phyloP scores from a whole-genome alignment of 1,140 invertebrate species.

The Ceratina calcarata region DNA sequence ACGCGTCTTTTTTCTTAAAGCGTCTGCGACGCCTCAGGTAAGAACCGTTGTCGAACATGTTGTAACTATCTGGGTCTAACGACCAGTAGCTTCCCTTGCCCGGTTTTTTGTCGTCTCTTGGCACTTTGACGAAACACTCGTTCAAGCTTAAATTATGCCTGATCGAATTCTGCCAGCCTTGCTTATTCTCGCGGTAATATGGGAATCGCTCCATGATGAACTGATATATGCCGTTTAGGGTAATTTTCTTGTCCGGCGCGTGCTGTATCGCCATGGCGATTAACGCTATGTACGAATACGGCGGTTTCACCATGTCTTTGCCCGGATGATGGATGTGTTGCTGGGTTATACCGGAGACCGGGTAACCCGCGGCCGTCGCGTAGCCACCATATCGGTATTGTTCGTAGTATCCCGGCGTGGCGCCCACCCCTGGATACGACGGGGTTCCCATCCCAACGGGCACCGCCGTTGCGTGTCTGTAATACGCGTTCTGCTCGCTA shows the following conservation, averaged over 20 bases:
- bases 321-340: constrained; percentile 85
- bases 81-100: constrained; percentile 99
- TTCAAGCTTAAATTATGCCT: constrained; percentile 98
- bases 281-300: constrained; percentile 98
- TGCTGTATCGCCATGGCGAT: constrained; percentile 99
- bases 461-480: constrained; percentile 79
- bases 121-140: constrained; percentile 99
- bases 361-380: constrained; percentile 78
- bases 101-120: constrained; percentile 94
- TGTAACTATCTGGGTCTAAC: constrained; percentile 96
- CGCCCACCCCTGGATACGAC: constrained; percentile 72
- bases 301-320: constrained; percentile 96
- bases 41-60: constrained; percentile 99
- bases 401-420: constrained; percentile 76
- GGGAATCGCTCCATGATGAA: constrained; percentile 99
- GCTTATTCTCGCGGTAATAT: constrained; percentile 98
- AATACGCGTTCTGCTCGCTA: constrained; percentile 90
- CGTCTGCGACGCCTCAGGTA: constrained; percentile 93
- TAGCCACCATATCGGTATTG: constrained; percentile 81
- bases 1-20: constrained; percentile 97
- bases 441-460: constrained; percentile 76
- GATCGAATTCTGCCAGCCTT: constrained; percentile 97
- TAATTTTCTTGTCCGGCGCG: constrained; percentile 95
- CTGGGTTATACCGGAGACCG: constrained; percentile 82
- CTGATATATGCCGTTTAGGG: constrained; percentile 98